Base-by-base conservation (phyloP, 92 coral and sea anemone genomes). In the Actinostola sp. region DNA sequence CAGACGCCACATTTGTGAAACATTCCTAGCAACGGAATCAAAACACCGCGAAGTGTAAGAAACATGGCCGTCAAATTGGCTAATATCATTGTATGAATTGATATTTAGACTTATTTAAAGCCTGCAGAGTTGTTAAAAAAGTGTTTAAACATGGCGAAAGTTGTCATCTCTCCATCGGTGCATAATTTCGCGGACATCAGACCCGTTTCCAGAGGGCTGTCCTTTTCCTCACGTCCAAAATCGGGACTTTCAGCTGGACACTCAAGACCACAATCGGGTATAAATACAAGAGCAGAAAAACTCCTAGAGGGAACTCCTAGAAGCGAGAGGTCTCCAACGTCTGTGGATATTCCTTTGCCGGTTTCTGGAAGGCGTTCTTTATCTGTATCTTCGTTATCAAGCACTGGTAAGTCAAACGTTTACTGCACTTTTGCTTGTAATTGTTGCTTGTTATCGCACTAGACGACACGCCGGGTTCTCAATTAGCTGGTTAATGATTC, bases 381-480 rank as follows among this genome's bases (percentile, higher is more conserved):
- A 27, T 90, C 92, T 6, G 58, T 71, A 9, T 66, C 80, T 50
- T 79, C 89, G 8, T 49, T 80, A 8, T 85, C 86, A 28, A 71
- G 92, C 61, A 58, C 57, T 36, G 97, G 97, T 90, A 52, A 83
- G 97, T n/a, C n/a, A n/a, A n/a, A n/a, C n/a, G n/a, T 70, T 73
- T 27, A 25, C 3, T 63, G 63, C 33, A n/a, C 51, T 8, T 62
- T 20, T 30, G 64, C 33, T 45, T 52, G 1, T 46, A 11, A 27
- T 3, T 60, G 28, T 20, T 14, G n/a, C 39, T 25, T 77, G 75
- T 57, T 71, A 58, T 36, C 14, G 5, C 59, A 52, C 9, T 8
- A 52, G 59, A 52, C 30, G n/a, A 48, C 70, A 61, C 64, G 27
- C 28, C 39, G 46, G 24, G 29, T 29, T n/a, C 27, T 16, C 70